Base-by-base conservation (phyloP, 2,113 vertebrate genomes). In the Alces alces region DNA sequence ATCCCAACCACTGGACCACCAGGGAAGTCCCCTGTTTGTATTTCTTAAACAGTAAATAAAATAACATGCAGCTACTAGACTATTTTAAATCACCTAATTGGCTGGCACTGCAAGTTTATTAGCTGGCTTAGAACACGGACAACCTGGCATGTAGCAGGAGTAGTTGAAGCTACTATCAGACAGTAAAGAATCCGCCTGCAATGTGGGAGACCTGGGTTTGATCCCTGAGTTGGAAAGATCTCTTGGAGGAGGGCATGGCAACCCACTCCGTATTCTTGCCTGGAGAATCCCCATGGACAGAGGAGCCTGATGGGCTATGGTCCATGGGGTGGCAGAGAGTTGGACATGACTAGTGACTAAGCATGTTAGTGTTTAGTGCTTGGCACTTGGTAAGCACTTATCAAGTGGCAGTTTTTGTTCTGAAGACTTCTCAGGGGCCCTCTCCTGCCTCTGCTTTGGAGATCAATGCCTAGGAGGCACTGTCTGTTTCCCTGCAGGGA, bases 321-420 rank as follows among this genome's bases (percentile, higher is more conserved):
- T 36, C n/a, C n/a, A 36, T 12, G n/a, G 17, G 9, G n/a, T 70
- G 23, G n/a, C 64, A 70, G 36, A 70, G n/a, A 70, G 19, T 70
- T 2, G 8, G n/a, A 70, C 19, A 36, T 11, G 9, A 36, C n/a
- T 70, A 70, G 64, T 23, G 64, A 70, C 64, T 70, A 70, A 70
- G n/a, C 9, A 36, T 0, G 0, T 13, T 25, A 73, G 76, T 2
- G 3, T 9, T 21, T 14, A 16, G 76, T 0, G 15, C 76, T 93
- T 28, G 61, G 84, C 25, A 13, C 45, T 7, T 0, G 47, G 8
- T 16, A 4, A 92, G 47, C 1, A 2, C 70, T 55, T 39, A 66
- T 28, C n/a, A 12, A n/a, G 28, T 0, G 2, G 88, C 13, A 6
- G 50, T 36, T 78, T 94, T 7, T 84, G 58, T 60, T 28, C 15